Percentiles rank a stretch among this genome's conserved stretches.
phyloP scores from a whole-genome alignment of 2,888 invertebrate species.

The Ectemnius lituratus region DNA sequence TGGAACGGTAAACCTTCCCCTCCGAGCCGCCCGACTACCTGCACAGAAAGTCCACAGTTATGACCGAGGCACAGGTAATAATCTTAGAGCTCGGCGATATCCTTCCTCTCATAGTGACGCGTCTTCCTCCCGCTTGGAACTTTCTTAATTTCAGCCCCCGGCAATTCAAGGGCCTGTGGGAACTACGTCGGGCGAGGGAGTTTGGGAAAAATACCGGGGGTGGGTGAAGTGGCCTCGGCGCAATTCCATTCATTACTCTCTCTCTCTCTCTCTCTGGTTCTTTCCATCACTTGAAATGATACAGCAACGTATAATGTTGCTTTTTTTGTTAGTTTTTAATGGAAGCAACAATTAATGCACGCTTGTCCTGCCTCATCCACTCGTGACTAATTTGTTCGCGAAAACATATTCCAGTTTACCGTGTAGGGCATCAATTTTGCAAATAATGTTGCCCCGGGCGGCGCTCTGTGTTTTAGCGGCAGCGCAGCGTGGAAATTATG shows the following conservation, averaged over 20 bases:
- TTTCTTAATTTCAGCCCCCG: neutral
- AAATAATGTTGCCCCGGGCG: neutral
- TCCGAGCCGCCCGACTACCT: conserved; percentile 46
- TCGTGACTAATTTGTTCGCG: neutral
- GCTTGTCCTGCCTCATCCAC: neutral
- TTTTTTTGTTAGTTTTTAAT: too few species aligned
- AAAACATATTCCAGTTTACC: neutral
- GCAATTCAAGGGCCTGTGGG: neutral
- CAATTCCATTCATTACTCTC: too few species aligned
- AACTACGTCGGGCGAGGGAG: too few species aligned
- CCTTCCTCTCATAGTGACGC: neutral
- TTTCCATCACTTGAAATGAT: too few species aligned
- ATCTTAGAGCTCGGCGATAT: conserved; percentile 14
- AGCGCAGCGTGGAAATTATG: neutral
- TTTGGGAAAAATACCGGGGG: too few species aligned
- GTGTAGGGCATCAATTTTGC: neutral
- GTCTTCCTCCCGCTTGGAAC: neutral
- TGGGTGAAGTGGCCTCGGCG: too few species aligned
- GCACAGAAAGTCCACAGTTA: conserved; percentile 24
- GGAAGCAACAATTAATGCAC: neutral
- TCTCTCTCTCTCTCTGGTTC: too few species aligned
- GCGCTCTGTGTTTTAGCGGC: neutral
- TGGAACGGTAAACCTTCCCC: conserved; percentile 48
- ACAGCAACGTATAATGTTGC: too few species aligned
- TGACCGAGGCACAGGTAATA: conserved; percentile 35